Evolutionary conservation across 2,113 vertebrate species (phyloP).

Genomic region (Epinephelus lanceolatus): DNA sequence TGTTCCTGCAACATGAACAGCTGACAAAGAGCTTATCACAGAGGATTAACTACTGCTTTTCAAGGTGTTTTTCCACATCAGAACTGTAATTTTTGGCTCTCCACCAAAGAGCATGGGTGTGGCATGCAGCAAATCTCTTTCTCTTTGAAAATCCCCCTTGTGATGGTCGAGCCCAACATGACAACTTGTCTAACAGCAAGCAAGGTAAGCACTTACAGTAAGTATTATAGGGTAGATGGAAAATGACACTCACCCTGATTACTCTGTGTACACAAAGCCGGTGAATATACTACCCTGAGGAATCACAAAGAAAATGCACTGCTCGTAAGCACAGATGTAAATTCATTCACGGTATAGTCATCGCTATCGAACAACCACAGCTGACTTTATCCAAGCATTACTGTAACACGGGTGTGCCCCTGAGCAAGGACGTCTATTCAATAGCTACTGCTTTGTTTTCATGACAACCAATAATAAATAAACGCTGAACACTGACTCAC

Average conservation of each 20-base stretch:
- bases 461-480: slow-evolving; percentile 83
- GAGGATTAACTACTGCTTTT: slow-evolving; percentile 70
- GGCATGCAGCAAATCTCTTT: slow-evolving; percentile 49
- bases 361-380: slow-evolving; percentile 45
- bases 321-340: slow-evolving; percentile 35
- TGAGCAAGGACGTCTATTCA: slow-evolving; percentile 54
- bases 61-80: slow-evolving; percentile 71
- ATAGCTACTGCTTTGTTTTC: slow-evolving; percentile 78
- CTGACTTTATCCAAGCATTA: slow-evolving; percentile 44
- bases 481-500: slow-evolving; percentile 72
- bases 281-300: slow-evolving; percentile 16
- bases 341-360: slow-evolving; percentile 26
- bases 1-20: slow-evolving; percentile 67
- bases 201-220: slow-evolving; percentile 48
- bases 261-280: slow-evolving; percentile 15
- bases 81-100: slow-evolving; percentile 61
- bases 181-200: slow-evolving; percentile 54
- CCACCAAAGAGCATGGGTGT: slow-evolving; percentile 69
- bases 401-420: slow-evolving; percentile 65
- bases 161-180: slow-evolving; percentile 41
- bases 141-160: slow-evolving; percentile 43
- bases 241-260: slow-evolving; percentile 44
- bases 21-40: slow-evolving; percentile 76
- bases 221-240: slow-evolving; percentile 17
- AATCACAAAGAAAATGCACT: slow-evolving; percentile 21